These are phyloP conservation scores for Arctia plantaginis DNA, from an alignment of 2,888 invertebrate species.

Conservation along the genomic window DNA sequence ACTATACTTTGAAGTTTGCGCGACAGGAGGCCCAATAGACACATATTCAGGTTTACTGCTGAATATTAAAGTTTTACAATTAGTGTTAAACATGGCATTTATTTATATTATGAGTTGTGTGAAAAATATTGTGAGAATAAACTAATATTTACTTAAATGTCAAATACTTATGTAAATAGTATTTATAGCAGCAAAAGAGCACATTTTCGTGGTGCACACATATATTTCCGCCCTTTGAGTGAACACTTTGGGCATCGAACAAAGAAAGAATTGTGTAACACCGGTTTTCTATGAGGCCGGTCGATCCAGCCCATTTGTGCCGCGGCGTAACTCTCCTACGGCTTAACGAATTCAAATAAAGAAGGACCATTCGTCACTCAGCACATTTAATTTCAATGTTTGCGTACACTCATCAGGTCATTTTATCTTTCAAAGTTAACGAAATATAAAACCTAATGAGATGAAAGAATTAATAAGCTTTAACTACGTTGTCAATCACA, in stretches of 20 bases:
- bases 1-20: constrained; percentile 42
- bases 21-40: constrained; percentile 18
- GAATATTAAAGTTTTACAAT: neutral
- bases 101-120: constrained; percentile 1
- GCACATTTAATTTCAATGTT: neutral
- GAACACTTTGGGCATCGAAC: no score
- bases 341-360: no score
- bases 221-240: no score
- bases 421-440: constrained; percentile 1
- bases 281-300: no score
- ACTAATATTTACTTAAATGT: neutral
- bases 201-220: neutral
- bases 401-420: neutral
- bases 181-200: neutral
- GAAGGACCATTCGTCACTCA: neutral
- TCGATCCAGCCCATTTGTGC: no score
- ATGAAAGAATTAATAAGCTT: constrained; percentile 11
- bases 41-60: constrained; percentile 22
- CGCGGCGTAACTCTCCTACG: no score
- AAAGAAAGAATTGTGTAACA: no score
- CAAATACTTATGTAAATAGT: neutral
- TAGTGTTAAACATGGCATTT: constrained; percentile 10
- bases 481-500: constrained; percentile 16
- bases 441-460: constrained; percentile 10
- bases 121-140: neutral